These are phyloP conservation scores for Cryptocephalus moraei DNA, from an alignment of 2,888 invertebrate species.

Conservation along the genomic window DNA sequence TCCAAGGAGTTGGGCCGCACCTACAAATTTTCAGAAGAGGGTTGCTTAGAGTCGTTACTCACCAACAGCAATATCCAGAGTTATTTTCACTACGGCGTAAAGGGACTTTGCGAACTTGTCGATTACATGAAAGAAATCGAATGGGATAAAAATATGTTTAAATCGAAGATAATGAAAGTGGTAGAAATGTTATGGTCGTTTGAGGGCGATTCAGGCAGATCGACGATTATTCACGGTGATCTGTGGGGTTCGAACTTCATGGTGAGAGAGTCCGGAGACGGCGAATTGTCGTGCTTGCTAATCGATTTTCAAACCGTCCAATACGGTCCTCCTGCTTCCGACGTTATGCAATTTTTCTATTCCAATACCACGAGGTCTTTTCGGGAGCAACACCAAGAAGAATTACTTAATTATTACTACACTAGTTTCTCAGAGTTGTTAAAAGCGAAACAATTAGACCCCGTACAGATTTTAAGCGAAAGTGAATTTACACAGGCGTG, in stretches of 20 bases:
- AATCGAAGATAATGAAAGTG: conserved; percentile 9
- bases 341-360: conserved; percentile 24
- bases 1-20: conserved; percentile 11
- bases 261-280: conserved; percentile 16
- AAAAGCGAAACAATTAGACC: conserved; percentile 9
- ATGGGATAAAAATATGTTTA: conserved; percentile 14
- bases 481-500: conserved; percentile 5
- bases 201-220: conserved; percentile 1
- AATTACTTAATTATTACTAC: conserved; percentile 25
- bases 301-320: conserved; percentile 28
- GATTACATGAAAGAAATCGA: conserved; percentile 18
- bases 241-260: conserved; percentile 30
- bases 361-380: conserved; percentile 23
- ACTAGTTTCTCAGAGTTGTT: conserved; percentile 15
- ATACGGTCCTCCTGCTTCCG: conserved; percentile 24
- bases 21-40: conserved; percentile 17
- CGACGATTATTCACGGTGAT: conserved; percentile 25
- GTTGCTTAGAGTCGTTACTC: no score
- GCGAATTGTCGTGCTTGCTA: conserved; percentile 16
- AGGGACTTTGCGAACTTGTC: conserved; percentile 20
- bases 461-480: conserved; percentile 11
- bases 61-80: conserved; percentile 5
- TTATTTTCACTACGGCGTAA: conserved; percentile 17
- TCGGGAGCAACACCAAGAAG: conserved; percentile 17
- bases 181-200: not conserved